Percentiles rank a stretch among this genome's conserved stretches.
phyloP scores from a whole-genome alignment of 2,888 invertebrate genomes.

The Eupithecia insigniata region DNA sequence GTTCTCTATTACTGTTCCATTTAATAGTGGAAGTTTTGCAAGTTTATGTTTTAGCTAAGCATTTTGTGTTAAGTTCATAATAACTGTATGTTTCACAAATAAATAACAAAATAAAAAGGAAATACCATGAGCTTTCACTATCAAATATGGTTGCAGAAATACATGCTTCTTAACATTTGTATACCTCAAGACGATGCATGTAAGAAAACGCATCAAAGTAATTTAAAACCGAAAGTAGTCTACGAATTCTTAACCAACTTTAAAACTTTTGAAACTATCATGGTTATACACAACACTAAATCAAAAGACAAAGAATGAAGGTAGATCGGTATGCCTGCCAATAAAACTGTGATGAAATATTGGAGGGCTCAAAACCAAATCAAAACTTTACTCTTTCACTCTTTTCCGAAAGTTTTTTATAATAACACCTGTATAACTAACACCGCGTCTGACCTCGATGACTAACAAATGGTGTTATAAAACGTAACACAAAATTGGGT shows the following conservation, averaged over 20 bases:
- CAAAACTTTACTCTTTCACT: too few species aligned
- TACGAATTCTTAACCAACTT: not conserved
- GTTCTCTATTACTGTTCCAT: not conserved
- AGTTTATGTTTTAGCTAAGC: not conserved
- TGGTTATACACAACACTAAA: too few species aligned
- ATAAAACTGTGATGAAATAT: too few species aligned
- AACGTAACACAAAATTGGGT: not conserved
- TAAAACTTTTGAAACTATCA: too few species aligned
- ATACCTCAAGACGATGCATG: not conserved
- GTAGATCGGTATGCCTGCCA: too few species aligned
- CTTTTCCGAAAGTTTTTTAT: not conserved
- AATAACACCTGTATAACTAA: too few species aligned
- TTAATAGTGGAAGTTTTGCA: not conserved
- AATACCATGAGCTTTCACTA: too few species aligned
- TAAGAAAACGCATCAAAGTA: not conserved
- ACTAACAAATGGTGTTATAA: slow-evolving; percentile 4
- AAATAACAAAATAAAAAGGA: too few species aligned
- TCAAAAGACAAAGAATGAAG: too few species aligned
- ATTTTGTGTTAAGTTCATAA: not conserved
- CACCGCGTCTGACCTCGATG: slow-evolving; percentile 7
- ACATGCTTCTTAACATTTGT: not conserved
- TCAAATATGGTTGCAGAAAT: not conserved
- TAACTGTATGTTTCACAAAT: not conserved
- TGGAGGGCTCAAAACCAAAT: too few species aligned
- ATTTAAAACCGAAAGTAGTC: not conserved